phyloP scores from a whole-genome alignment of 2,888 invertebrate species.

The Colostygia pectinataria region DNA sequence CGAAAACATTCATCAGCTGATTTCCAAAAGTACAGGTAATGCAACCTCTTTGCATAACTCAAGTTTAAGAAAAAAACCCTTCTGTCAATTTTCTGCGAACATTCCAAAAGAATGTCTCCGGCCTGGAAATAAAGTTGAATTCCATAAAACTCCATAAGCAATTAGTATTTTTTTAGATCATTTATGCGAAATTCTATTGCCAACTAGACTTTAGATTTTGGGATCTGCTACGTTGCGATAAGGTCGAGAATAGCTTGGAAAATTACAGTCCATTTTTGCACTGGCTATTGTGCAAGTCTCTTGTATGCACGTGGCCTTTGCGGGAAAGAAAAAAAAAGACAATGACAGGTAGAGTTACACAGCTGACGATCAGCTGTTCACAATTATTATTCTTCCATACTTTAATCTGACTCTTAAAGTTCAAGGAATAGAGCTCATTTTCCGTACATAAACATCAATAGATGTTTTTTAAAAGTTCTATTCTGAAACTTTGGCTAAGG shows the following conservation, averaged over 20 bases:
- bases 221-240: background rate
- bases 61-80: conserved; percentile 21
- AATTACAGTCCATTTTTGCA: conserved; percentile 45
- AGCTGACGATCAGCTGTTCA: conserved; percentile 64
- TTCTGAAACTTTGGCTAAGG: conserved; percentile 1
- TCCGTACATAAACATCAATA: background rate
- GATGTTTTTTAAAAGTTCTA: background rate
- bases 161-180: background rate
- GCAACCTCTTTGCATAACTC: conserved; percentile 37
- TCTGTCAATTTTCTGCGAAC: background rate
- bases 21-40: conserved; percentile 36
- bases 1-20: conserved; percentile 33
- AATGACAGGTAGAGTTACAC: conserved; percentile 48
- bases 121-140: conserved; percentile 1
- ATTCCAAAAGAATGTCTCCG: background rate
- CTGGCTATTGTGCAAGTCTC: conserved; percentile 38
- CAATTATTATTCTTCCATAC: conserved; percentile 15
- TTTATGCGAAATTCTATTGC: conserved; percentile 1
- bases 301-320: conserved; percentile 41
- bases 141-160: background rate
- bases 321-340: conserved; percentile 37
- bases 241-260: conserved; percentile 11
- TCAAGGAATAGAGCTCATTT: conserved; percentile 17
- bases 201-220: background rate
- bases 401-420: background rate